Evolutionary conservation across 1,140 invertebrate species (phyloP).

Genomic region (Bombus huntii): DNA sequence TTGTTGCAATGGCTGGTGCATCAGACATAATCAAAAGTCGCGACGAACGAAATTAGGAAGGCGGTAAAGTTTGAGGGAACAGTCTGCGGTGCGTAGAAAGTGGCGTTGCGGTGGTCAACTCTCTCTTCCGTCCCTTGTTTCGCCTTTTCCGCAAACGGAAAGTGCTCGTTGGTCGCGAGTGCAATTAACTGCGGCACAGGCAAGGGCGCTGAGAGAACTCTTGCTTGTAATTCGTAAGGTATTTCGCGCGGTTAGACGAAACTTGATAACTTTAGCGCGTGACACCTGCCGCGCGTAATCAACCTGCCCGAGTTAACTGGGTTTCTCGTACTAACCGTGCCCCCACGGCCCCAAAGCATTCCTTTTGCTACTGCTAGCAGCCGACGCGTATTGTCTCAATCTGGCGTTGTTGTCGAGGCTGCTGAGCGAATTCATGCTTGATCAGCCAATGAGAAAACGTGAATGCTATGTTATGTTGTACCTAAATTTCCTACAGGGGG

Average conservation of each 20-base stretch:
- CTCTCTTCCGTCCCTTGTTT: slow-evolving; percentile 11
- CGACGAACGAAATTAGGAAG: slow-evolving; percentile 34
- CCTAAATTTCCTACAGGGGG: not conserved
- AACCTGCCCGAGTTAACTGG: slow-evolving; percentile 68
- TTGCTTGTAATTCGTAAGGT: slow-evolving; percentile 66
- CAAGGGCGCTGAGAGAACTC: slow-evolving; percentile 49
- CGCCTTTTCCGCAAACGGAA: slow-evolving; percentile 34
- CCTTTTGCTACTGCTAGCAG: slow-evolving; percentile 28
- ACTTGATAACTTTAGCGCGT: slow-evolving; percentile 66
- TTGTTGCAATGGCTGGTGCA: not conserved
- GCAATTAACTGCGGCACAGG: slow-evolving; percentile 63
- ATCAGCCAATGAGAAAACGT: slow-evolving; percentile 56
- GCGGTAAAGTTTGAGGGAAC: slow-evolving; percentile 34
- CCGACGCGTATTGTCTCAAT: slow-evolving; percentile 62
- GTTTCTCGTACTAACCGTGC: slow-evolving; percentile 47
- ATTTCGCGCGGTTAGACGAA: slow-evolving; percentile 64
- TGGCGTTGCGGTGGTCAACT: slow-evolving; percentile 41
- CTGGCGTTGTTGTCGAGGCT: slow-evolving; percentile 34
- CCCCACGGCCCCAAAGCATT: not conserved
- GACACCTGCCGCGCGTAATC: slow-evolving; percentile 72
- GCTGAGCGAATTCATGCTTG: slow-evolving; percentile 39
- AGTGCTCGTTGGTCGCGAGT: slow-evolving; percentile 47
- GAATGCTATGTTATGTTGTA: not conserved
- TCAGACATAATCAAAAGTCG: slow-evolving; percentile 30
- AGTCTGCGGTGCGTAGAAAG: slow-evolving; percentile 43